Evolutionary conservation across 2,888 invertebrate genomes (phyloP).

Genomic region (Lithophane socia): DNA sequence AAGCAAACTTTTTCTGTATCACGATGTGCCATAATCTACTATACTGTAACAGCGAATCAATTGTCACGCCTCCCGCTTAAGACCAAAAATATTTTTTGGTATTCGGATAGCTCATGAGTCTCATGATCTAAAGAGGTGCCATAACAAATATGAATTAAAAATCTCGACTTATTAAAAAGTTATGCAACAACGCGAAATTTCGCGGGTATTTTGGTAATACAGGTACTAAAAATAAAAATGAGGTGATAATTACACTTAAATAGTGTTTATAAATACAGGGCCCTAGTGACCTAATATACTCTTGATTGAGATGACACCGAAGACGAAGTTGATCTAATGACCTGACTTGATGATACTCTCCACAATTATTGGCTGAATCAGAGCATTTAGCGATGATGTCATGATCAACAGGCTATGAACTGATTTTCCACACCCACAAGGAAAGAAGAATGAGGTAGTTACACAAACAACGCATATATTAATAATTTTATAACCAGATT

Average conservation of each 20-base stretch:
- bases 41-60: no score
- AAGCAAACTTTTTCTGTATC: neutral
- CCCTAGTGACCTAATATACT: slow-evolving; percentile 28
- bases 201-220: no score
- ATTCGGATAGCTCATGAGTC: no score
- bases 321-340: slow-evolving; percentile 68
- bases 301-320: slow-evolving; percentile 55
- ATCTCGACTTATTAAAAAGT: no score
- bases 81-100: no score
- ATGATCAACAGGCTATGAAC: slow-evolving; percentile 60
- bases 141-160: no score
- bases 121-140: no score
- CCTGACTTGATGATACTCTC: slow-evolving; percentile 65
- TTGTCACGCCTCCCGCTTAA: no score
- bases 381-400: slow-evolving; percentile 77
- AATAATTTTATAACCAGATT: slow-evolving; percentile 43
- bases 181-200: no score
- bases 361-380: slow-evolving; percentile 73
- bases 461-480: slow-evolving; percentile 46
- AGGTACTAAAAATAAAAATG: neutral
- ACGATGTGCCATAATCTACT: no score
- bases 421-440: slow-evolving; percentile 61
- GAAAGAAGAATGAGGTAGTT: slow-evolving; percentile 37
- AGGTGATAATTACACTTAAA: neutral
- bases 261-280: slow-evolving; percentile 7